Evolutionary conservation across 2,113 vertebrate species (phyloP).

Genomic region (Australoheros scitulus): DNA sequence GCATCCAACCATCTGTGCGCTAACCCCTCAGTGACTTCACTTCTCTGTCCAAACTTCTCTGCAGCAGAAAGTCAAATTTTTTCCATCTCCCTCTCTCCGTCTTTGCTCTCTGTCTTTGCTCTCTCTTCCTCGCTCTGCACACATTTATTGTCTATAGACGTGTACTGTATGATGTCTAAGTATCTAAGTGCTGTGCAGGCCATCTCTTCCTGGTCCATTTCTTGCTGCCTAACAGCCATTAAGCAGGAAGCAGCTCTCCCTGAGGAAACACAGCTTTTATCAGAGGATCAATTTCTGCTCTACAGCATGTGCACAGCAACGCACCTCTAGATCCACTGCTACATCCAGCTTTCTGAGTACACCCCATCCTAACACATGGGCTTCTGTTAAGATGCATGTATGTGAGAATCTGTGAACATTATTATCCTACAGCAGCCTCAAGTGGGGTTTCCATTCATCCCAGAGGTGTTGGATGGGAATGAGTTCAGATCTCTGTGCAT

Average conservation of each 20-base stretch:
- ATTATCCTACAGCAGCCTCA: background rate
- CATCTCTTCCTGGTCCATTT: conserved; percentile 67
- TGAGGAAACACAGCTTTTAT: conserved; percentile 72
- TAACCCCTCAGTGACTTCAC: conserved; percentile 11
- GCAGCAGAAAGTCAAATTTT: conserved; percentile 17
- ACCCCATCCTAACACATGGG: background rate
- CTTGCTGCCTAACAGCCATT: conserved; percentile 71
- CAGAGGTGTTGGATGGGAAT: background rate
- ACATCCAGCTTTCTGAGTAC: conserved; percentile 12
- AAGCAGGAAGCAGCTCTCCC: conserved; percentile 73
- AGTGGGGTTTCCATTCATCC: background rate
- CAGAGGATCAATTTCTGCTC: conserved; percentile 73
- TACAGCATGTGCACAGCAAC: conserved; percentile 27
- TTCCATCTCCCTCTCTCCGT: conserved; percentile 9
- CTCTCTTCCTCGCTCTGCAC: conserved; percentile 5
- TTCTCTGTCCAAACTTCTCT: background rate
- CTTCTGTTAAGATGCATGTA: conserved; percentile 7
- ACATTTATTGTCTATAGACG: conserved; percentile 60
- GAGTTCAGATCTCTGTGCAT: background rate
- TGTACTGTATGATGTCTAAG: conserved; percentile 65
- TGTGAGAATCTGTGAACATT: background rate
- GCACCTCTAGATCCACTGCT: conserved; percentile 20
- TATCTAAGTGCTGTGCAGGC: conserved; percentile 71
- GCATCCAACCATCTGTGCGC: conserved; percentile 25
- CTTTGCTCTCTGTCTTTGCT: conserved; percentile 7